Evolutionary conservation across 2,888 invertebrate genomes (phyloP), one percentile per base, ranked within the genome.

Genomic region (Cataglyphis albicans): DNA sequence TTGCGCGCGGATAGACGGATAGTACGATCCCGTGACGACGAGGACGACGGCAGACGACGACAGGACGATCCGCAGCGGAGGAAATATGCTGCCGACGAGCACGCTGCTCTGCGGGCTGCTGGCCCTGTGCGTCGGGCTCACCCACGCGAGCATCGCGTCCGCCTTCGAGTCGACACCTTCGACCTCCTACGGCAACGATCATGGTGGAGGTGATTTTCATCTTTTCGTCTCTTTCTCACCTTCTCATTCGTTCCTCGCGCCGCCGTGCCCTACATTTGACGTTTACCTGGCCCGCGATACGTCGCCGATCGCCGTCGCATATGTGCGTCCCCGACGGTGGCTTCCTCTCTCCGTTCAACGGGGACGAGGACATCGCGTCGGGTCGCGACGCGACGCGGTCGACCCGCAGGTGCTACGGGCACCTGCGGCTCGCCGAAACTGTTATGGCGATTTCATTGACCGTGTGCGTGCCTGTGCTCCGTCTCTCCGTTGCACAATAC

Each of bases 131-230:
- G 44, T 93, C 90, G 92, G 92, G 89, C 90, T 91, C 90, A 92
- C 93, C 90, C 91, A 91, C 88, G 93, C 92, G 89, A 91, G 85
- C 86, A 87, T 91, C 90, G 75, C 67, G 52, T 87, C 88, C 85
- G 88, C 88, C 84, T 87, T 91, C 90, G 91, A 92, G 87, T 91
- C 93, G 86, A 92, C 93, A 89, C 92, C 93, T 91, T 59, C 78
- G 70, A 93, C 92, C 90, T 93, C 93, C 90, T 91, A 92, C 78
- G 52, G 52, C 91, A 93, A 92, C 93, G 93, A 94, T 93, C 94
- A 93, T 93, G 94, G 93, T 93, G 94, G 93, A 94, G 94, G 94
- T 94, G 92, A 93, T 91, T 74, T 25, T 18, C 38, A 7, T 32
- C 29, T 55, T 41, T 41, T 41, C 41, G 38, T n/a, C 38, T 52